phyloP scores from a whole-genome alignment of 2,888 invertebrate species.

The Rhaphigaster nebulosa region DNA sequence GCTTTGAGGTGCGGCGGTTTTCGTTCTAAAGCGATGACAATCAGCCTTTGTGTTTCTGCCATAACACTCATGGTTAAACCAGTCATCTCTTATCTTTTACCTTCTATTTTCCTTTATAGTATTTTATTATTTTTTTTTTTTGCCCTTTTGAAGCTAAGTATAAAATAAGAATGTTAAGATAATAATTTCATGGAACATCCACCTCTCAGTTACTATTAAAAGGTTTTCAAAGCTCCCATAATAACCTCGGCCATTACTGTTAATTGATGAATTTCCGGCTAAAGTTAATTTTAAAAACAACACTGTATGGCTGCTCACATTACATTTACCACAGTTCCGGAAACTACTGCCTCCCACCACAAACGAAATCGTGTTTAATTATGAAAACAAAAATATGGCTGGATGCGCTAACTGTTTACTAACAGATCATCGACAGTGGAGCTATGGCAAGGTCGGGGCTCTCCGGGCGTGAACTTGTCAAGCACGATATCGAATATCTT shows the following conservation, averaged over 20 bases:
- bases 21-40: slow-evolving; percentile 15
- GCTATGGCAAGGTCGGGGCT: not conserved
- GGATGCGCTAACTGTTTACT: not conserved
- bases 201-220: not conserved
- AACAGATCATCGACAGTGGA: not conserved
- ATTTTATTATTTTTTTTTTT: not conserved
- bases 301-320: not conserved
- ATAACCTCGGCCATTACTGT: not conserved
- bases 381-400: not conserved
- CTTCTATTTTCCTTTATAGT: slow-evolving; percentile 12
- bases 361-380: not conserved
- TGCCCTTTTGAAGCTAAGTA: not conserved
- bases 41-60: not conserved
- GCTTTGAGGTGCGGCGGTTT: slow-evolving; percentile 33
- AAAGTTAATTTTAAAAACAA: not conserved
- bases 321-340: not conserved
- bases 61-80: slow-evolving; percentile 18
- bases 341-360: not conserved
- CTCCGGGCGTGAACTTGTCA: not conserved
- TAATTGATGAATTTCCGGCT: slow-evolving; percentile 16
- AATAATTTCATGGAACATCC: not conserved
- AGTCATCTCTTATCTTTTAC: slow-evolving; percentile 40
- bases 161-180: not conserved
- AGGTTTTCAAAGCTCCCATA: slow-evolving; percentile 4
- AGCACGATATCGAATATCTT: slow-evolving; percentile 20